A percentile compares a stretch with the other conserved stretches of the same genome.
Evolutionary conservation across 1,140 invertebrate genomes (phyloP).

Genomic region (Drosophila mauritiana): DNA sequence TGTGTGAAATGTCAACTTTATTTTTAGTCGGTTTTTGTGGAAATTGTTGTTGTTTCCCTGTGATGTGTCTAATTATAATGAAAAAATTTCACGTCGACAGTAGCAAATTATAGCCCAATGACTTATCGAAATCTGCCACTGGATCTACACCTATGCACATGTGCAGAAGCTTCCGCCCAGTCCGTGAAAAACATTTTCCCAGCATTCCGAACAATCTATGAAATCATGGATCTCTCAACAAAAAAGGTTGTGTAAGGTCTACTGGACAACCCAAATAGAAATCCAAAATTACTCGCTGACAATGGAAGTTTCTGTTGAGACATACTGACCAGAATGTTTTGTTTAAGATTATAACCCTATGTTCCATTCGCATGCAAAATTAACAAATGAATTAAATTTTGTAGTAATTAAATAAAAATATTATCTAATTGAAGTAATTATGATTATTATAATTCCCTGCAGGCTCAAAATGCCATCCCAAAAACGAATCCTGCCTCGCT

Average conservation of each 20-base stretch:
- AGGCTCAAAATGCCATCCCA: slow-evolving; percentile 68
- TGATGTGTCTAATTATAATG: slow-evolving; percentile 71
- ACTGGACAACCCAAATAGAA: slow-evolving; percentile 1
- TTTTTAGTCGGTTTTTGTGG: slow-evolving; percentile 36
- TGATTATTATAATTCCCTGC: not conserved
- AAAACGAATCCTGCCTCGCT: slow-evolving; percentile 37
- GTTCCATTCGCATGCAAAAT: too few relatives aligned
- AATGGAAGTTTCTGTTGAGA: too few relatives aligned
- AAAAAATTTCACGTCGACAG: slow-evolving; percentile 67
- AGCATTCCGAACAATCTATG: slow-evolving; percentile 31
- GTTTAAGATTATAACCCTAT: too few relatives aligned
- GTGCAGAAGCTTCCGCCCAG: slow-evolving; percentile 70
- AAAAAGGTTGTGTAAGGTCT: slow-evolving; percentile 14
- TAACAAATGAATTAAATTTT: too few relatives aligned
- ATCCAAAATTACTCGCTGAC: not conserved
- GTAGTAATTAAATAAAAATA: not conserved
- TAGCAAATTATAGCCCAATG: slow-evolving; percentile 78
- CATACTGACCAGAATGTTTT: too few relatives aligned
- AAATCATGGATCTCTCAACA: slow-evolving; percentile 25
- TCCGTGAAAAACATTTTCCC: slow-evolving; percentile 69
- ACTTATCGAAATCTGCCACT: slow-evolving; percentile 80
- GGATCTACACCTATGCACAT: slow-evolving; percentile 58
- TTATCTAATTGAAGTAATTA: not conserved
- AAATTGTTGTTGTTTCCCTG: slow-evolving; percentile 34
- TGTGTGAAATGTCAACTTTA: slow-evolving; percentile 79